Percentiles rank a stretch among this genome's conserved stretches.
Conservation (phyloP, 1,140 invertebrate genomes). For the Papilio polytes region DNA sequence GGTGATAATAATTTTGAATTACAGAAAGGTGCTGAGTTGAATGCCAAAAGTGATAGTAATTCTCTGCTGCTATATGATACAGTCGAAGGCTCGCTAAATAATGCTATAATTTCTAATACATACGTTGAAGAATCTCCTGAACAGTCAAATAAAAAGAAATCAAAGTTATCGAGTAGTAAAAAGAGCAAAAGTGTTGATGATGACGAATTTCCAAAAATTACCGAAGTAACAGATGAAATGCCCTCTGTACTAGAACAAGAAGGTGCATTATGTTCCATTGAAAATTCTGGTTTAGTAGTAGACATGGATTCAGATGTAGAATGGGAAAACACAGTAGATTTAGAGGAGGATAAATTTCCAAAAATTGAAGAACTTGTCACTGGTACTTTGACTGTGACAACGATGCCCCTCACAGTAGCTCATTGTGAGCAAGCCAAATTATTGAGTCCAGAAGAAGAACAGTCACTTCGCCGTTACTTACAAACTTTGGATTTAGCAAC, state of each 20-base stretch:
- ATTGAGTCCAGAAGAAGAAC: conserved; percentile 77
- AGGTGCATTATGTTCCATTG: conserved; percentile 54
- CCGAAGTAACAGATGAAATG: conserved; percentile 79
- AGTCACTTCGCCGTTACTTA: conserved; percentile 83
- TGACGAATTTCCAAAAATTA: conserved; percentile 82
- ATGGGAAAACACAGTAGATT: conserved; percentile 72
- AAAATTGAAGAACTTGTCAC: conserved; percentile 54
- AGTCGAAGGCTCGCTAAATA: conserved; percentile 20
- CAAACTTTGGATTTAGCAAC: conserved; percentile 84
- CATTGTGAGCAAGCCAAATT: conserved; percentile 68
- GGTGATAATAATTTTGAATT: neutral
- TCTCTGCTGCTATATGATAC: neutral
- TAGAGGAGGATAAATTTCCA: conserved; percentile 52
- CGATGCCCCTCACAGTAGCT: conserved; percentile 70
- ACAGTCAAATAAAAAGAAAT: conserved; percentile 63
- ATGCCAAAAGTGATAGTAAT: neutral
- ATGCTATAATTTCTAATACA: conserved; percentile 30
- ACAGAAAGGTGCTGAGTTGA: neutral
- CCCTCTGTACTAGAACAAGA: conserved; percentile 54
- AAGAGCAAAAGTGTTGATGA: conserved; percentile 85
- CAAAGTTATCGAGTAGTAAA: conserved; percentile 66
- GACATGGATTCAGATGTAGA: conserved; percentile 85
- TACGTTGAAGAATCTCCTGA: conserved; percentile 84
- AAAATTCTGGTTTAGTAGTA: conserved; percentile 79
- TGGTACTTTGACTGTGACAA: conserved; percentile 62